Base-by-base conservation (phyloP, 1,140 invertebrate species). In the Vanessa atalanta region DNA sequence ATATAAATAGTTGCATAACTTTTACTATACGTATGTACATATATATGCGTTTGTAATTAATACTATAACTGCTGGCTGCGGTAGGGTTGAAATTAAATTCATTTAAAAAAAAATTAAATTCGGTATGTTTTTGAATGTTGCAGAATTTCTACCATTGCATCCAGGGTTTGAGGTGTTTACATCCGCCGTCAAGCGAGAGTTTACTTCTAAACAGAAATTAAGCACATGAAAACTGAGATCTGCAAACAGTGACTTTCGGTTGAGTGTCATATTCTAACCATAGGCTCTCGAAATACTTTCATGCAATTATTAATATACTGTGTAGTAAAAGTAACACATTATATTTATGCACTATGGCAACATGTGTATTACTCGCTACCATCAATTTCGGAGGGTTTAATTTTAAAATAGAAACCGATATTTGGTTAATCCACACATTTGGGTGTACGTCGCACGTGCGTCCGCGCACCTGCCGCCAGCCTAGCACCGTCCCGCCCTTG, bases 361-460 rank as follows among this genome's bases (percentile, higher is more conserved):
- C 57, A 61, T 15, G 15, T 61, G 57, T 63, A 50, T 13, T 16
- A 65, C 47, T 43, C 43, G 63, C 16, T 48, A 26, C 37, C 43
- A 65, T 65, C 13, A 16, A 48, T 48, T 31, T 48, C 14, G 16
- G 63, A 20, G 47, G 63, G 47, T 13, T 47, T 20, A 65, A 65
- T 65, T 65, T 65, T 65, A 65, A 65, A 65, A 65, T 65, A 65
- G 51, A 68, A 73, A 50, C 53, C 72, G 65, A 79, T 79, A 73
- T 76, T 79, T 76, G 68, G 74, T 79, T 84, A 82, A 84, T 84
- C 79, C 79, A 80, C 53, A 65, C 73, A 81, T 78, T 76, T 80
- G 75, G 85, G 51, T 23, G 53, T 60, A 57, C 78, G 78, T 12
- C 80, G 85, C 89, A 90, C 89, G 89, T 90, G 89, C 85, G 87